Conservation (phyloP, 2,113 vertebrate species). For the Hiodon tergisus region DNA sequence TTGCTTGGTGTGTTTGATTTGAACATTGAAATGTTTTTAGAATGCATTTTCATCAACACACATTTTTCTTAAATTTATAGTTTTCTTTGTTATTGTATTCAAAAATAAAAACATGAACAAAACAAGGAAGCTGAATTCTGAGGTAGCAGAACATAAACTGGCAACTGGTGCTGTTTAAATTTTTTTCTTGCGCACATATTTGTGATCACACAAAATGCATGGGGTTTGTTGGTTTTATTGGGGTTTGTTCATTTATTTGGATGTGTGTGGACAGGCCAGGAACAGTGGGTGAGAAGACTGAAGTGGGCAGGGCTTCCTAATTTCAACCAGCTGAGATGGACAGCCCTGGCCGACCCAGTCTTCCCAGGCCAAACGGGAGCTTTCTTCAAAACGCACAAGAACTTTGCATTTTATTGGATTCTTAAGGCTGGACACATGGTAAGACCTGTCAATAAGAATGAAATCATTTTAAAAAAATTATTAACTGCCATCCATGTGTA, state of each 20-base stretch:
- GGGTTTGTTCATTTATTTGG: not conserved
- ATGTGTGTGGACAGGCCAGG: constrained; percentile 69
- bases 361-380: constrained; percentile 68
- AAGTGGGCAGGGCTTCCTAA: constrained; percentile 69
- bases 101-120: no score
- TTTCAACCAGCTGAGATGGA: constrained; percentile 78
- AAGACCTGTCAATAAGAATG: constrained; percentile 29
- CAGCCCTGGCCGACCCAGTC: constrained; percentile 63
- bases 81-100: no score
- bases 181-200: no score
- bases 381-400: constrained; percentile 80
- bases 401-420: constrained; percentile 93
- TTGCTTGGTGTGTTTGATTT: no score
- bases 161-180: no score
- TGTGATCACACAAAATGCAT: no score
- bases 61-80: no score
- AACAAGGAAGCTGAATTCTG: not conserved
- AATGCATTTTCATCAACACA: no score
- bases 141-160: not conserved
- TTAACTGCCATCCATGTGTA: no score
- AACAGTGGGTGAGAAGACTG: constrained; percentile 81
- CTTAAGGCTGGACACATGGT: constrained; percentile 97
- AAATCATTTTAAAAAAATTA: no score
- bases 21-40: no score
- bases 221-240: no score